Evolutionary conservation across 2,888 invertebrate genomes (phyloP), one percentile per base, ranked within the genome.

Genomic region (Bembecia ichneumoniformis): DNA sequence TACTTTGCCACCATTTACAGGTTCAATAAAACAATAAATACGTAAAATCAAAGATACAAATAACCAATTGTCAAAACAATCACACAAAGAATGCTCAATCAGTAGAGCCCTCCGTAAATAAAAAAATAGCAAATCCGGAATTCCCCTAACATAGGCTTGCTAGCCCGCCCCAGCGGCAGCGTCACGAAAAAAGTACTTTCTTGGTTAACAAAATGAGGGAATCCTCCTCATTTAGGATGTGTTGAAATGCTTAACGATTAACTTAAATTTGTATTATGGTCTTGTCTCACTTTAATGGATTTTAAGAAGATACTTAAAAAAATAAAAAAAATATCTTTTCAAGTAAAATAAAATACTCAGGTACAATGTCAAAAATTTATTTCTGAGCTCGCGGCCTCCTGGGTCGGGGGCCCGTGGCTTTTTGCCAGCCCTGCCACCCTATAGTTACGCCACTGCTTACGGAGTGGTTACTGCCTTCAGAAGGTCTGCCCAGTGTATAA

Each of bases 41-140:
- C 28, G 46, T 15, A 44, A 44, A 51, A 51, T 49, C 48, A 50
- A 49, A 51, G 48, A 48, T 43, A 48, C 48, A 48, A 49, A 49
- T 49, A 46, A 49, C 49, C 46, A 45, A 49, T 49, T 44, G 49
- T 49, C 35, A 49, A 20, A 49, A 46, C 46, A 49, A 49, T 28
- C n/a, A 20, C 47, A 49, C 46, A 28, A 49, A 49, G 46, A 44
- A 49, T 49, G 49, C 49, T 46, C 17, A 43, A 4, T 35, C 11
- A 43, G 43, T 49, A 49, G 44, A 49, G 49, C 46, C 49, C 49
- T 49, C 49, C 49, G 49, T 49, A n/a, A 46, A 1, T 47, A 17
- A 49, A 49, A 17, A 49, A 49, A 49, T 47, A 46, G 17, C 13
- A 46, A 46, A 15, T 17, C 14, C 7, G 46, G 3, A 46, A 1